Base-by-base conservation (phyloP, 2,888 invertebrate genomes). In the Capitulum mitella region DNA sequence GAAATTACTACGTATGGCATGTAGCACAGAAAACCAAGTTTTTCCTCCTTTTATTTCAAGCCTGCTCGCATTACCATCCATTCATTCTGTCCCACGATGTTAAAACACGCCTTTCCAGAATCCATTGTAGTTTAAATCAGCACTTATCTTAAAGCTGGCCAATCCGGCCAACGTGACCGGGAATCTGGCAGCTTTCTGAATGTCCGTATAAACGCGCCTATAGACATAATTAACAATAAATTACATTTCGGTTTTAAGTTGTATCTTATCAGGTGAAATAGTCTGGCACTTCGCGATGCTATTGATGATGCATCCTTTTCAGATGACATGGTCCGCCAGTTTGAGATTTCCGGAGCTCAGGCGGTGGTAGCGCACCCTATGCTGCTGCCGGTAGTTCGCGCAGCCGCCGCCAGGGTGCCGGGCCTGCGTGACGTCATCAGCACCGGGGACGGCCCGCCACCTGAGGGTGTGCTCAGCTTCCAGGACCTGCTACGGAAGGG, bases 361-460 rank as follows among this genome's bases (percentile, higher is more conserved):
- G 76, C 76, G 29, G 46, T 76, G 46, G 76, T 76, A 29, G 46
- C 32, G 46, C n/a, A 46, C 76, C 29, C 76, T 19, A 2, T 16
- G 19, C 46, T 76, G 29, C 46, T 48, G 10, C 46, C 76, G 2
- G n/a, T 43, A 29, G 76, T 46, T 76, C 46, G 29, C 29, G 32
- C n/a, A 6, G 76, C 46, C 46, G 48, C 76, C 76, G 76, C 76
- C 76, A 76, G 76, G 76, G 76, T 76, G 46, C 76, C 43, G 46
- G 3, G 29, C 76, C 16, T 76, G 16, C 76, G 29, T 5, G 29
- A 76, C 14, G 48, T 48, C 14, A 76, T 76, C 32, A 19, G 6
- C 32, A 76, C 46, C 5, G 76, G 32, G 29, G 19, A 29, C 3
- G 32, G 29, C 22, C 1, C 29, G 3, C 32, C 29, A 1, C 19